These are phyloP conservation scores for Geotrupes spiniger DNA, from an alignment of 2,888 invertebrate genomes.

Conservation along the genomic window DNA sequence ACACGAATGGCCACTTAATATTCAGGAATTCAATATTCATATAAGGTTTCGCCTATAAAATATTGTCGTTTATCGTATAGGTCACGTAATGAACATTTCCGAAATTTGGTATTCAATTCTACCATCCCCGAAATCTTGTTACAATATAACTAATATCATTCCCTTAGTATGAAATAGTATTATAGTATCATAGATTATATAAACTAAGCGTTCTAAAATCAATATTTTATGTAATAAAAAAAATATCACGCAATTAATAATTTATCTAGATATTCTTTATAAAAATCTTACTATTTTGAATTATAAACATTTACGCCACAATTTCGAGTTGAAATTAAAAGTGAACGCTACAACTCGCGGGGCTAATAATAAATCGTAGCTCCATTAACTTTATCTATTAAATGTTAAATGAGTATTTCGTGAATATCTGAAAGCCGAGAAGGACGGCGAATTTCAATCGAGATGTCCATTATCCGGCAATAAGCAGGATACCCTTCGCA, in stretches of 20 bases:
- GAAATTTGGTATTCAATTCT: constrained; percentile 41
- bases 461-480: constrained; percentile 23
- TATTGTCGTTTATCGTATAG: constrained; percentile 37
- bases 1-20: constrained; percentile 8
- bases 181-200: no score
- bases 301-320: no score
- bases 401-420: constrained; percentile 4
- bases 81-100: constrained; percentile 48
- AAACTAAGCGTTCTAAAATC: no score
- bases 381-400: constrained; percentile 16
- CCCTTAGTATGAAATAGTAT: not conserved
- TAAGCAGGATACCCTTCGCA: constrained; percentile 18
- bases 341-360: constrained; percentile 1
- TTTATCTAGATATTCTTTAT: no score
- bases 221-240: no score
- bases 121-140: not conserved
- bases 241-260: no score
- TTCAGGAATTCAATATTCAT: constrained; percentile 28
- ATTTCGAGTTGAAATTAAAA: no score
- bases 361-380: constrained; percentile 11
- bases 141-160: constrained; percentile 1
- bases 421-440: constrained; percentile 8
- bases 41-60: constrained; percentile 30
- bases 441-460: constrained; percentile 17
- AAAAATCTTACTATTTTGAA: no score